Evolutionary conservation across 2,888 invertebrate genomes (phyloP), one percentile per base, ranked within the genome.

Genomic region (Orthosia cruda): DNA sequence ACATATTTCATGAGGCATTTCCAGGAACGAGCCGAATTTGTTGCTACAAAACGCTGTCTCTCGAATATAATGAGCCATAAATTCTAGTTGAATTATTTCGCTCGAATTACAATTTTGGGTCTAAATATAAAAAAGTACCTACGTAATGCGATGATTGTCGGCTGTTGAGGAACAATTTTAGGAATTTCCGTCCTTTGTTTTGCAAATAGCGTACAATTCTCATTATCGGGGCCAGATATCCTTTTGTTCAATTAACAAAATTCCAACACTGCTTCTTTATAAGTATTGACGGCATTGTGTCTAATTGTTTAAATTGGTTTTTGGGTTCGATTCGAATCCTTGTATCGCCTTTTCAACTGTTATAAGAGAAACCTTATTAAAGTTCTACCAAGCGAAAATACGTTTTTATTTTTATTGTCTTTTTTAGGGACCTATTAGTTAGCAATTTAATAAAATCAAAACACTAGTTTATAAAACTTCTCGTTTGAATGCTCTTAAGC

Each of bases 1-100:
- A 87, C 73, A 80, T 75, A 76, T 80, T 83, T 72, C 74, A 80
- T 50, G 63, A 85, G 72, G 61, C 74, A 74, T 83, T 85, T 77
- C 49, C 63, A 69, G 67, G 74, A 83, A 75, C 66, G 69, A 74
- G 67, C 15, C 12, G 57, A 77, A 83, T 83, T 87, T 83, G 77
- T 85, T 80, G 16, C 47, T 40, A 67, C 68, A 81, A 78, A 82
- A 77, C 57, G 61, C 57, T 59, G 84, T 83, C 69, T 82, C 54
- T 20, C 47, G 52, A 59, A 77, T 74, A 70, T 71, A 83, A 82
- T 70, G 67, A 82, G 65, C 63, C 45, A 78, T 32, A 32, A 40
- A 85, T 85, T 82, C 47, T 47, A 71, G 49, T 2, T 4, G 65
- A 71, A 74, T 83, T 82, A 82, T 83, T 82, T 71, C 49, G 45